Base-by-base conservation (phyloP, 2,888 invertebrate species). In the Muschampia plurimacula region DNA sequence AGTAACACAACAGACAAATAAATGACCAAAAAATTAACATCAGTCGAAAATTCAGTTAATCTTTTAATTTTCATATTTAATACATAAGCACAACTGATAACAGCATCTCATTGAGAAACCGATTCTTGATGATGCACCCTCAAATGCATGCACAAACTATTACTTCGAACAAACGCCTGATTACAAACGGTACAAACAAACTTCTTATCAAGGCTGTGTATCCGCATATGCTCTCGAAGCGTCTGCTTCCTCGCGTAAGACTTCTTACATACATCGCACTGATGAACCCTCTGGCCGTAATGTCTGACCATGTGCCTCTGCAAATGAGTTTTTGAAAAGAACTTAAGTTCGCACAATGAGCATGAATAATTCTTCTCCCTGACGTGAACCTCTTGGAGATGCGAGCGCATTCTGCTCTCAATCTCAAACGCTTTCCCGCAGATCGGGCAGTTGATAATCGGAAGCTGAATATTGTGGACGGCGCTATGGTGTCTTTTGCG, bases 281-380 rank as follows among this genome's bases (percentile, higher is more conserved):
- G 86, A 36, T 93, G 89, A 1, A 90, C 85, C 52, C 89, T 88
- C 39, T 93, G 93, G 0, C 95, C 95, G 0, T 87, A 87, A 79
- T 95, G 95, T 41, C 90, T 93, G 0, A 95, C 78, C 92, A 95
- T 94, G 68, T 95, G 95, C 36, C 94, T 93, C 44, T 93, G 91
- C 0, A 95, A 88, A 60, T 93, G 94, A 0, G 92, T 91, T 4
- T 86, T 90, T 0, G 95, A 94, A 69, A 95, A 95, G 76, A 95
- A 95, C 70, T 87, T 90, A 55, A 91, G 91, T 0, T 93, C 95
- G 73, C 95, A 95, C 74, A 95, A 83, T 0, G 89, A 77, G 66
- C 95, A 95, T 0, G 88, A 75, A 64, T 88, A 95, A 65, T 93
- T 90, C 79, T 89, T 92, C 79, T 93, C 94, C 2, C 85, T 84